Evolutionary conservation across 2,113 vertebrate genomes (phyloP), one percentile per base, ranked within the genome.

Genomic region (Brachyhypopomus gauderio): DNA sequence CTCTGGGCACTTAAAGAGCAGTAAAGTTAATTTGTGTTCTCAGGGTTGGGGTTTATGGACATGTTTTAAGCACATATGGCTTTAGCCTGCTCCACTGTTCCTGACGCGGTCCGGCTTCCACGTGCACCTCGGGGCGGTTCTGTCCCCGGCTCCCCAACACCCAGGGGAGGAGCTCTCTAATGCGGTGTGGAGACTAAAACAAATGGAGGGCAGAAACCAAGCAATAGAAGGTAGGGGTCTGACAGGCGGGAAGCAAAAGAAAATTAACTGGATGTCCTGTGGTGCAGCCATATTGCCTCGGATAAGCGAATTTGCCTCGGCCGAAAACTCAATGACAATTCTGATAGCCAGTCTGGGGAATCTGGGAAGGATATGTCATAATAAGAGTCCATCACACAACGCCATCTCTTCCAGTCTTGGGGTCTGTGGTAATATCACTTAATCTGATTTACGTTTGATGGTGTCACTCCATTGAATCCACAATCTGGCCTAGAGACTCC

Each of bases 61-160:
- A 87, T 90, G 88, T 90, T 93, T 95, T 92, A 94, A 92, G 94
- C 92, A 95, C 92, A 92, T 95, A 95, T 93, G 92, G 92, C 93
- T 95, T 94, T 93, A 94, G 90, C 91, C 92, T 94, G 94, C 91
- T 93, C 93, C 93, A 87, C 89, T 94, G 92, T 94, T 94, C 92
- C 90, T 88, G 92, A 92, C 92, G 93, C 93, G 93, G 93, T 93
- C 93, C 93, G 89, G 59, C 62, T 72, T 81, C 52, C 12, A 45
- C 89, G 89, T 92, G 93, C 90, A 93, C 96, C 95, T 91, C 90
- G 91, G 91, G 95, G 95, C 93, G 93, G 94, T 93, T 92, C 92
- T 93, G 93, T 92, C 88, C 91, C 70, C 78, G 9, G 55, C 75
- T 85, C 72, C 64, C 72, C 75, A 82, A 59, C 66, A 87, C 91